Evolutionary conservation across 2,797 vertebrate species (phyloP).

Genomic region (Paramormyrops hopkinsi): DNA sequence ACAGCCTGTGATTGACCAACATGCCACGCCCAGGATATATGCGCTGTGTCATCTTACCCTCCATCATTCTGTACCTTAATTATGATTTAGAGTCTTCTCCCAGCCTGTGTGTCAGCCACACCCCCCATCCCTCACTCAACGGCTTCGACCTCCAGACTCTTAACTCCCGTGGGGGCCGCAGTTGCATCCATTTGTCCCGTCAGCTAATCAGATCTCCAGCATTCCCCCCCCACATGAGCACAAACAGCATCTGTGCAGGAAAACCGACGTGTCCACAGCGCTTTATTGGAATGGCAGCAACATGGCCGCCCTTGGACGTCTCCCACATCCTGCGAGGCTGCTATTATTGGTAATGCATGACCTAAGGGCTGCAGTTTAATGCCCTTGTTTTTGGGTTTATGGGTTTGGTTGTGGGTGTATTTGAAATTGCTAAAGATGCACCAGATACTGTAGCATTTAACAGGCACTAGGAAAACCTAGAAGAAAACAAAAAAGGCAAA

Average conservation of each 20-base stretch:
- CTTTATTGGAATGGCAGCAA: not conserved
- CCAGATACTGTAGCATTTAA: not conserved
- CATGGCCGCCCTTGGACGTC: not conserved
- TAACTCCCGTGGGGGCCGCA: conserved; percentile 29
- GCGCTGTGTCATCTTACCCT: not conserved
- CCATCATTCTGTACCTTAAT: not conserved
- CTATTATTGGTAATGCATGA: not conserved
- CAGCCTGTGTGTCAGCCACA: not conserved
- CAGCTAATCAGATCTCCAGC: conserved; percentile 37
- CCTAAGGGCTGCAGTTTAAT: not conserved
- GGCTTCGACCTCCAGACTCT: conserved; percentile 25
- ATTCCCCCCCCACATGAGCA: conserved; percentile 28
- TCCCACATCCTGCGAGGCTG: not conserved
- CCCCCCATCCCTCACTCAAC: not conserved
- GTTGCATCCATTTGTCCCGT: conserved; percentile 35
- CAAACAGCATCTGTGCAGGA: conserved; percentile 7
- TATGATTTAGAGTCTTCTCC: not conserved
- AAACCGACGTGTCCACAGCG: not conserved
- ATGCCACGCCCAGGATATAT: not conserved
- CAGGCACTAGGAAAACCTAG: not conserved
- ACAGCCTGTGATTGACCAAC: not conserved
- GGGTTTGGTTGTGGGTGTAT: not conserved
- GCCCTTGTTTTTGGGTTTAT: not conserved
- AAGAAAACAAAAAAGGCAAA: not conserved
- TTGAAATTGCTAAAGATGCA: not conserved